Evolutionary conservation across 1,140 invertebrate genomes (phyloP).

Genomic region (Metopolophium dirhodum): DNA sequence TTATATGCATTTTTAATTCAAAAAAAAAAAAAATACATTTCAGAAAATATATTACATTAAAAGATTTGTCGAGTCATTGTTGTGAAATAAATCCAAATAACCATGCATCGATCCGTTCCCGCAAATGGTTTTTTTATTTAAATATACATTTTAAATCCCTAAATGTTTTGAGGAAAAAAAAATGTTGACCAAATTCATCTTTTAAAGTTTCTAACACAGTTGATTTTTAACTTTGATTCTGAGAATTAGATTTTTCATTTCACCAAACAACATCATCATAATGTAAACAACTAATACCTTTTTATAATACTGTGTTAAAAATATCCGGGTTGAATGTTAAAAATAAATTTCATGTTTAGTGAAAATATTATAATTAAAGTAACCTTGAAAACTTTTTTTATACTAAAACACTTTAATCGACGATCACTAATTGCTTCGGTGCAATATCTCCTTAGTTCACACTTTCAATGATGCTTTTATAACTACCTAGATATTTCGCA

Average conservation of each 20-base stretch:
- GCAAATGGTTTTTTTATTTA: not conserved
- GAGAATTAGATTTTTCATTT: not conserved
- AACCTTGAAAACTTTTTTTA: not conserved
- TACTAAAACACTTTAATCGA: not conserved
- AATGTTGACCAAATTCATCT: too few relatives aligned
- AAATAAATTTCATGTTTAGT: not conserved
- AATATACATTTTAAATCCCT: not conserved
- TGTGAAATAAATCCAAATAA: not conserved
- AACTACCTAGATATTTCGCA: not conserved
- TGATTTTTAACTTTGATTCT: too few relatives aligned
- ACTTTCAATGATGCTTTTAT: not conserved
- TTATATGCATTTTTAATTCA: not conserved
- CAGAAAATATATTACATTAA: not conserved
- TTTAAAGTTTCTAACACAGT: too few relatives aligned
- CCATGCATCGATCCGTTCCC: not conserved
- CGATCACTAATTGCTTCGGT: not conserved
- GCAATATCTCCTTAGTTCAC: not conserved
- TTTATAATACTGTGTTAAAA: not conserved
- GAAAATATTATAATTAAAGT: not conserved
- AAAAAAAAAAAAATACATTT: not conserved
- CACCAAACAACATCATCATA: not conserved
- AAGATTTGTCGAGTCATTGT: not conserved
- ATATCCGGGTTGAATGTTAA: too few relatives aligned
- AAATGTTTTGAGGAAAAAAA: too few relatives aligned
- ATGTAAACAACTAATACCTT: not conserved